Percentiles rank a stretch among this genome's conserved stretches.
Conservation (phyloP, 2,113 vertebrate species). For the Myotis yumanensis region DNA sequence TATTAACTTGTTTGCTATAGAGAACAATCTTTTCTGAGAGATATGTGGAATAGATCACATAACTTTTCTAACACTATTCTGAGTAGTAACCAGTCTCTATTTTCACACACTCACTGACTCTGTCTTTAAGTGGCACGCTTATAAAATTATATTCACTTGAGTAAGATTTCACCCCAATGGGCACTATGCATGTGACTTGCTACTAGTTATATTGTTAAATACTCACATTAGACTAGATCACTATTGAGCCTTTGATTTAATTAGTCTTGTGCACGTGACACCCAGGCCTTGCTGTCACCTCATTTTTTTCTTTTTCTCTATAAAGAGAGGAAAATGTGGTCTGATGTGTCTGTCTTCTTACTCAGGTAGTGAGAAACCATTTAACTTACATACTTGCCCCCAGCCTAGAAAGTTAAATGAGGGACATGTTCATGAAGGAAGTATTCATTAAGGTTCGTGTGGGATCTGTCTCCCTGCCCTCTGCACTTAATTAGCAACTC, state of each 20-base stretch:
- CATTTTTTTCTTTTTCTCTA: neutral
- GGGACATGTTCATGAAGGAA: neutral
- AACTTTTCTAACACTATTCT: neutral
- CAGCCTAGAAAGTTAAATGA: neutral
- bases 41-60: neutral
- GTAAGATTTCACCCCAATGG: neutral
- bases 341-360: neutral
- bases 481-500: constrained; percentile 59
- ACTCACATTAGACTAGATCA: neutral
- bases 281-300: neutral
- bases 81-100: neutral
- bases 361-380: neutral
- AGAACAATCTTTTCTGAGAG: neutral
- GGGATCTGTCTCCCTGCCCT: neutral
- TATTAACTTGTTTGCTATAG: neutral
- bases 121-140: neutral
- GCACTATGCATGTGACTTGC: neutral
- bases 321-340: neutral
- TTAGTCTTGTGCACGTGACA: neutral
- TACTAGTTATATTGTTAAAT: neutral
- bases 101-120: neutral
- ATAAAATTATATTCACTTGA: neutral
- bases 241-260: neutral
- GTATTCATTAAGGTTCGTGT: neutral
- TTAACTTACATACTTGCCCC: neutral